Conservation (phyloP, 2,888 invertebrate species). For the Stramonita haemastoma region DNA sequence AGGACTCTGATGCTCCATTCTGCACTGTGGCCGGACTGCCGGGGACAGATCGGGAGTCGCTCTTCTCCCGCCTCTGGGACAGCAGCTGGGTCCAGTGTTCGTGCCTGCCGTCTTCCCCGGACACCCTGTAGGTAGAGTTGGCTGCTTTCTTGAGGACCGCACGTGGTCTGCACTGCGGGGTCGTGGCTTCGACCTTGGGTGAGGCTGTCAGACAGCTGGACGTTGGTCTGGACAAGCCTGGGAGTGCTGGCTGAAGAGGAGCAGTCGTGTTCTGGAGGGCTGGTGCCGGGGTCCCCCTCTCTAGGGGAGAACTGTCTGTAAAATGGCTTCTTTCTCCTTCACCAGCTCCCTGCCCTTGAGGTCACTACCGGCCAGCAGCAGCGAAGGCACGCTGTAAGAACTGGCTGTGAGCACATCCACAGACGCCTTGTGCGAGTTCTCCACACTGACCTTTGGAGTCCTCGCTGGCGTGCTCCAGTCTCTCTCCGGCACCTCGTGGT, state of each 20-base stretch:
- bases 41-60: constrained; percentile 9
- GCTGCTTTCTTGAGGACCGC: not conserved
- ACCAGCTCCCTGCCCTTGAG: constrained; percentile 14
- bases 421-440: not conserved
- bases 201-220: constrained; percentile 5
- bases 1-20: not conserved
- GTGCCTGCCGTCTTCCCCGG: not conserved
- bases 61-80: constrained; percentile 36
- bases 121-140: not conserved
- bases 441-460: not conserved
- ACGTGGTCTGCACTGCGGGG: constrained; percentile 16
- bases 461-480: constrained; percentile 7
- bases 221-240: constrained; percentile 24
- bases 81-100: constrained; percentile 42
- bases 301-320: constrained; percentile 22
- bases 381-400: not conserved
- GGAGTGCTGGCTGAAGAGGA: not conserved
- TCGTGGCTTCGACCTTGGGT: not conserved
- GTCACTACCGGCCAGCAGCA: not conserved
- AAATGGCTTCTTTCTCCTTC: constrained; percentile 23
- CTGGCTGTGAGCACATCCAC: not conserved
- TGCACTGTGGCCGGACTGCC: constrained; percentile 32
- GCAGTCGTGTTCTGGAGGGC: constrained; percentile 27
- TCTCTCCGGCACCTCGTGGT: constrained; percentile 36
- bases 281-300: not conserved